Conservation (phyloP, 2,797 vertebrate genomes). For the Pristis pectinata region DNA sequence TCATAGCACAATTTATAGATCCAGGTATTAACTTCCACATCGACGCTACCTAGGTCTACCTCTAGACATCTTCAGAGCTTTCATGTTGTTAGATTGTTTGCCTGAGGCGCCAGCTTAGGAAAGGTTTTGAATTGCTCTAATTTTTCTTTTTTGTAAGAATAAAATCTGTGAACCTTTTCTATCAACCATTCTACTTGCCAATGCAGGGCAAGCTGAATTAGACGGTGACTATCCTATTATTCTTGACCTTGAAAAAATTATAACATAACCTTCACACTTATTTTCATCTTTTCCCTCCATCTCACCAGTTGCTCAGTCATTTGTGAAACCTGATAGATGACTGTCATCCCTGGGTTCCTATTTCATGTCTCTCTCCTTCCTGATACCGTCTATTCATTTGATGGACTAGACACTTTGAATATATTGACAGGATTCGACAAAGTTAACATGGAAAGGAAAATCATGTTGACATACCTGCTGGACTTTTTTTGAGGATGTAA, state of each 20-base stretch:
- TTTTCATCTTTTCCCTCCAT: background rate
- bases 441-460: no score
- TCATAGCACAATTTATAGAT: background rate
- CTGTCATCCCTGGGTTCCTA: background rate
- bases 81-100: background rate
- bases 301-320: no score
- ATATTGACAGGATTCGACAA: no score
- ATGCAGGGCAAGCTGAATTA: background rate
- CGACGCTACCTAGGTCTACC: background rate
- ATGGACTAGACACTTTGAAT: no score
- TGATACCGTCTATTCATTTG: background rate
- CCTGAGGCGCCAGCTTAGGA: background rate
- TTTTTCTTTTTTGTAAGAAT: background rate
- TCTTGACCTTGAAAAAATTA: background rate
- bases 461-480: no score
- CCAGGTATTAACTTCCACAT: background rate
- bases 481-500: no score
- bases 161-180: background rate
- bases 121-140: background rate
- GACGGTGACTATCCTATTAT: background rate
- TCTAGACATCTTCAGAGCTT: background rate
- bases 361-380: background rate
- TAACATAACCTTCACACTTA: background rate
- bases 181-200: background rate
- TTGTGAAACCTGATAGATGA: background rate